Percentiles rank a stretch among this genome's conserved stretches.
These are phyloP conservation scores for Drosophila sucinea DNA, from an alignment of 1,140 invertebrate genomes.

Conservation along the genomic window DNA sequence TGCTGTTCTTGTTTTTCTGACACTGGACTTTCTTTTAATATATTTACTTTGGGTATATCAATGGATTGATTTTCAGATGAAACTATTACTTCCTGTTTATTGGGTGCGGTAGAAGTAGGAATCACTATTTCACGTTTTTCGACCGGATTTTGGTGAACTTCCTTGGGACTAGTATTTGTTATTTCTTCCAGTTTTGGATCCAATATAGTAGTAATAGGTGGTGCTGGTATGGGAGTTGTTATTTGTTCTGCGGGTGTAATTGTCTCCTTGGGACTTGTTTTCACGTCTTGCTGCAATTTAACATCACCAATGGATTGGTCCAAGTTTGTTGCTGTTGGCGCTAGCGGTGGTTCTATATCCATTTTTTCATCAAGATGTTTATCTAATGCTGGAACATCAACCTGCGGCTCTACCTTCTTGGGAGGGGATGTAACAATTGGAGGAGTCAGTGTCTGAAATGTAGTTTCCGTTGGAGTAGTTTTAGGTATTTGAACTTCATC, in stretches of 20 bases:
- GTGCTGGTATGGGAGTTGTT: not conserved
- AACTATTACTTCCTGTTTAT: not conserved
- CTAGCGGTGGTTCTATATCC: not conserved
- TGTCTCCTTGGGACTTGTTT: not conserved
- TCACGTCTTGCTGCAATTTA: not conserved
- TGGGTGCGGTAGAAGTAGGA: not conserved
- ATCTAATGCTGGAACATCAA: not conserved
- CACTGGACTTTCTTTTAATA: not conserved
- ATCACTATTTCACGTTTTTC: not conserved
- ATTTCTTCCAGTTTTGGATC: not conserved
- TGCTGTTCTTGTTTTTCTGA: slow-evolving; percentile 5
- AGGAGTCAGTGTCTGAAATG: not conserved
- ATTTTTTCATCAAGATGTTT: not conserved
- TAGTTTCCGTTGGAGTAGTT: not conserved
- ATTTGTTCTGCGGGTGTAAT: not conserved
- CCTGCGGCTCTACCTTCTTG: not conserved
- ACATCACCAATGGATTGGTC: not conserved
- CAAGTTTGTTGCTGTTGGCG: not conserved
- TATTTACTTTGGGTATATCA: not conserved
- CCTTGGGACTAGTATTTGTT: not conserved
- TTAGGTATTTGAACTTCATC: slow-evolving; percentile 1
- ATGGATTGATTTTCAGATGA: not conserved
- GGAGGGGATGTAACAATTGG: not conserved
- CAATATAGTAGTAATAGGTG: not conserved
- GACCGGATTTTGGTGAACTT: not conserved